A percentile compares a stretch with the other conserved stretches of the same genome.
These are phyloP conservation scores for Halcyon senegalensis DNA, from an alignment of 2,113 vertebrate species.

Conservation along the genomic window DNA sequence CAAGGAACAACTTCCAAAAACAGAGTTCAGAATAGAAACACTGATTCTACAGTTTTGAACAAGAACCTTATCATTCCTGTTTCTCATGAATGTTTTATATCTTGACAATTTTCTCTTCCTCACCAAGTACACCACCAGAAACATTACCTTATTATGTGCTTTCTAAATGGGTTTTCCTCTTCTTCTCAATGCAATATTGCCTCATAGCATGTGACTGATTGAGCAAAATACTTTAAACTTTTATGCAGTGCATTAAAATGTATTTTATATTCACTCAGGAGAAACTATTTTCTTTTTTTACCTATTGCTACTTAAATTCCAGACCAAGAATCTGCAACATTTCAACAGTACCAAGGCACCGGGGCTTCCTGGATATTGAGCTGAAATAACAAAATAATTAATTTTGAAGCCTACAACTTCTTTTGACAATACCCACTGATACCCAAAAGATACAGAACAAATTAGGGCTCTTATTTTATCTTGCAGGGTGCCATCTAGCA, in stretches of 20 bases:
- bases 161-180: constrained; percentile 22
- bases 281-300: not conserved
- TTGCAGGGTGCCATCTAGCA: not conserved
- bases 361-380: not conserved
- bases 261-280: not conserved
- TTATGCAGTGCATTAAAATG: not conserved
- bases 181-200: not conserved
- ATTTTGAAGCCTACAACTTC: not conserved
- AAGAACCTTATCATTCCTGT: not conserved
- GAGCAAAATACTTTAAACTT: not conserved
- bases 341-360: not conserved
- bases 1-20: not conserved
- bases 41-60: not conserved
- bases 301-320: not conserved
- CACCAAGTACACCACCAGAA: constrained; percentile 9
- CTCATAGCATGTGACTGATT: not conserved
- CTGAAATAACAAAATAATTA: not conserved
- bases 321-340: not conserved
- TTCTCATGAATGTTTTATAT: constrained; percentile 35
- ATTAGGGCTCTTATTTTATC: not conserved
- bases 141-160: not conserved
- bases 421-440: not conserved
- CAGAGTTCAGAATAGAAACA: not conserved
- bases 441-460: not conserved
- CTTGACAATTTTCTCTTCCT: not conserved